phyloP scores from a whole-genome alignment of 1,140 invertebrate genomes.

The Megalonaias nervosa region DNA sequence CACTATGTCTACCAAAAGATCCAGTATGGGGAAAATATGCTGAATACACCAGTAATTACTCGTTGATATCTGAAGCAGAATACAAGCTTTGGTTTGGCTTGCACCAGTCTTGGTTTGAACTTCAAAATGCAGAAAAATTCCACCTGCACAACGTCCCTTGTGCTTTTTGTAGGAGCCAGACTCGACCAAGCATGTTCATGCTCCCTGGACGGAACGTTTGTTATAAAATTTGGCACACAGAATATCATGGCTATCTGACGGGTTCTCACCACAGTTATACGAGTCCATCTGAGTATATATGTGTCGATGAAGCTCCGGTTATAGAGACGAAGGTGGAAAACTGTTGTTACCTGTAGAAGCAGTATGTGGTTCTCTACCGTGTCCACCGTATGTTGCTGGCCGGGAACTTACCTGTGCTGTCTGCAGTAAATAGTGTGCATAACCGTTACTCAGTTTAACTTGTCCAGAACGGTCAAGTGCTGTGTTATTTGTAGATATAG shows the following conservation, averaged over 20 bases:
- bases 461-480: too few species aligned
- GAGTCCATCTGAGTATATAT: constrained; percentile 16
- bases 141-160: constrained; percentile 8
- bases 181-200: constrained; percentile 15
- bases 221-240: constrained; percentile 21
- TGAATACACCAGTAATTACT: background rate
- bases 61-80: background rate
- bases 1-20: background rate
- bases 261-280: constrained; percentile 4
- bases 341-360: constrained; percentile 34
- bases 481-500: too few species aligned
- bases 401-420: constrained; percentile 43
- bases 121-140: background rate
- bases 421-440: constrained; percentile 32
- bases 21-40: background rate
- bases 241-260: constrained; percentile 42
- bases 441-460: background rate
- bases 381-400: constrained; percentile 34
- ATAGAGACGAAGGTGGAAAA: background rate
- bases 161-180: background rate
- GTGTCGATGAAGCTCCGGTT: constrained; percentile 36
- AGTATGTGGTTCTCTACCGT: constrained; percentile 35
- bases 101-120: background rate
- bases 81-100: background rate
- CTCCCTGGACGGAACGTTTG: constrained; percentile 35